phyloP scores from a whole-genome alignment of 2,797 vertebrate species.

The Megalops cyprinoides region DNA sequence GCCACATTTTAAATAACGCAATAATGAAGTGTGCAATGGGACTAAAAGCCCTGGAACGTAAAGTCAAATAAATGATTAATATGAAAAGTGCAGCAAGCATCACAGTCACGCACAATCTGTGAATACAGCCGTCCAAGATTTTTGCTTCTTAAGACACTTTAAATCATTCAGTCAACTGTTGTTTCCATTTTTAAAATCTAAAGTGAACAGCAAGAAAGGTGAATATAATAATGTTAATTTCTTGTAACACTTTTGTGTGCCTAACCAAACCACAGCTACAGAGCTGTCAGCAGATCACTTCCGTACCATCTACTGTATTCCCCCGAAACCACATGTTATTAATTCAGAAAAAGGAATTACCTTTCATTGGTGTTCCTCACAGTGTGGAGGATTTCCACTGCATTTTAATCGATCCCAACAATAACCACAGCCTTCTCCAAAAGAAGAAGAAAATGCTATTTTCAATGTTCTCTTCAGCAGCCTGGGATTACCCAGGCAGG shows the following conservation, averaged over 20 bases:
- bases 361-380: conserved; percentile 64
- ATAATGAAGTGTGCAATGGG: not conserved
- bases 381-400: conserved; percentile 49
- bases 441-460: conserved; percentile 43
- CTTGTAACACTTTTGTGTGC: no score
- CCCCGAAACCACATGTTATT: no score
- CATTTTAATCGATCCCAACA: conserved; percentile 65
- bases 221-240: no score
- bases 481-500: conserved; percentile 58
- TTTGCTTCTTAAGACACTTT: not conserved
- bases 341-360: conserved; percentile 67
- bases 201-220: no score
- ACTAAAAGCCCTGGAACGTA: conserved; percentile 21
- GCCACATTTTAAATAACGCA: not conserved
- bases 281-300: no score
- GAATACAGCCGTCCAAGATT: not conserved
- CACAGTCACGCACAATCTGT: not conserved
- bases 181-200: not conserved
- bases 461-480: conserved; percentile 62
- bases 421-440: conserved; percentile 35
- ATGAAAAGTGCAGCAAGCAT: conserved; percentile 3
- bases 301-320: no score
- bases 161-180: not conserved
- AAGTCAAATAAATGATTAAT: conserved; percentile 1
- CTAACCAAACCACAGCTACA: no score